These are phyloP conservation scores for Cylindroiulus punctatus DNA, from an alignment of 2,888 invertebrate genomes.

Conservation along the genomic window DNA sequence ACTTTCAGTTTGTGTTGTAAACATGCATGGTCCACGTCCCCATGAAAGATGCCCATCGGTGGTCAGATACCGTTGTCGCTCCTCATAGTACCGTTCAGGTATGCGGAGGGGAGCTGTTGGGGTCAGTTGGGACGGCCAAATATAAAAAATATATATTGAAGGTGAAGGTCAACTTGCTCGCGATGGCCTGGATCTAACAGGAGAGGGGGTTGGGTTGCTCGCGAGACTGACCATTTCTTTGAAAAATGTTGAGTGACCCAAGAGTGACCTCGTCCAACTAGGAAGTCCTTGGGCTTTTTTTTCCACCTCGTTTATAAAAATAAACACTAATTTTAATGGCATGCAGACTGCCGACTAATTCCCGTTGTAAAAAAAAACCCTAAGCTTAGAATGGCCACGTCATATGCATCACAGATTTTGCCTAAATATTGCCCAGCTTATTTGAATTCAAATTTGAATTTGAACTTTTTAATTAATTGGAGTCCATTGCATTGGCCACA, in stretches of 20 bases:
- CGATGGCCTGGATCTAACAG: background rate
- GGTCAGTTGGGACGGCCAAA: constrained; percentile 22
- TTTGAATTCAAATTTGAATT: too few relatives aligned
- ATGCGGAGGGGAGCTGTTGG: background rate
- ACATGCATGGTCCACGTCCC: background rate
- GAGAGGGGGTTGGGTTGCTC: background rate
- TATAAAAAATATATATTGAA: background rate
- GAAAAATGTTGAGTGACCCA: background rate
- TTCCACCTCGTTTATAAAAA: background rate
- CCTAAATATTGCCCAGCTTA: too few relatives aligned
- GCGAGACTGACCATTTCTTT: background rate
- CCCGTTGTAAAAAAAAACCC: background rate
- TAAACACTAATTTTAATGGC: background rate
- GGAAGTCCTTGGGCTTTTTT: constrained; percentile 29
- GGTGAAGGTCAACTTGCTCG: constrained; percentile 6
- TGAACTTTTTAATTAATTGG: too few relatives aligned
- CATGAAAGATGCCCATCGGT: background rate
- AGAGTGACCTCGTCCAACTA: constrained; percentile 27
- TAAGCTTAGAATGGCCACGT: background rate
- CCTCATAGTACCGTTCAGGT: background rate
- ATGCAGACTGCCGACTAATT: background rate
- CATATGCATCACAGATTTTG: too few relatives aligned
- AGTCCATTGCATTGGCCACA: too few relatives aligned
- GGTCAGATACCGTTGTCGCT: constrained; percentile 1
- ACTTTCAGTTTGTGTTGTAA: background rate